Percentiles rank a stretch among this genome's conserved stretches.
These are phyloP conservation scores for Melospiza georgiana DNA, from an alignment of 2,113 vertebrate genomes.

Conservation along the genomic window DNA sequence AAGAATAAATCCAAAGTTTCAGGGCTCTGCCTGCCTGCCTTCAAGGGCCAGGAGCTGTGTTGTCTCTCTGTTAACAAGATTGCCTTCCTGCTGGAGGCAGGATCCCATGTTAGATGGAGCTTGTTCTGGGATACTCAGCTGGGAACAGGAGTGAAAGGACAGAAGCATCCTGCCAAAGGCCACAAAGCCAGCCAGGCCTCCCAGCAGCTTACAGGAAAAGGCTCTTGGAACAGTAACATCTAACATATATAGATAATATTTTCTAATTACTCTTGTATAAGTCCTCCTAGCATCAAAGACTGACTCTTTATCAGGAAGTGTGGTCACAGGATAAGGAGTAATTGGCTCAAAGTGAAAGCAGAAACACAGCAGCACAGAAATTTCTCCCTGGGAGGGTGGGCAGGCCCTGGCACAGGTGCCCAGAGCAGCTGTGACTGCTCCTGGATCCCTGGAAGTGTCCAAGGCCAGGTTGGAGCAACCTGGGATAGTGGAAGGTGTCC, in stretches of 20 bases:
- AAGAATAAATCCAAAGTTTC: slow-evolving; percentile 62
- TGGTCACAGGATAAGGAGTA: not conserved
- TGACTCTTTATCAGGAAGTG: not conserved
- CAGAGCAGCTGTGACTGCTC: not conserved
- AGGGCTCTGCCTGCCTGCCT: slow-evolving; percentile 49
- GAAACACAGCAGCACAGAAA: not conserved
- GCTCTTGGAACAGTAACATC: not conserved
- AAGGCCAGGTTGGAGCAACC: not conserved
- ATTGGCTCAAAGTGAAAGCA: not conserved
- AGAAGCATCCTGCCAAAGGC: not conserved
- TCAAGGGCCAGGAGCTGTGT: slow-evolving; percentile 48
- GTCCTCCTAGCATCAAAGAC: not conserved
- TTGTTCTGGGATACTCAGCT: not conserved
- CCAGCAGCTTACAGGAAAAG: not conserved
- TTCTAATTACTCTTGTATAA: not conserved
- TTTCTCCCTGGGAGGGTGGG: not conserved
- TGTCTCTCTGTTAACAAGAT: slow-evolving; percentile 54
- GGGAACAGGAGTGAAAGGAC: not conserved
- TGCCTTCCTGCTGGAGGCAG: slow-evolving; percentile 47
- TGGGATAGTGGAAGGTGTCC: not conserved
- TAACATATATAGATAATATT: not conserved
- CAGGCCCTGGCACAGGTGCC: not conserved
- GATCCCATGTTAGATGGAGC: not conserved
- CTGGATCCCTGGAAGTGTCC: not conserved
- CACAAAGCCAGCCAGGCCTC: not conserved